Evolutionary conservation across 2,113 vertebrate species (phyloP).

Genomic region (cattle (Bos taurus)): DNA sequence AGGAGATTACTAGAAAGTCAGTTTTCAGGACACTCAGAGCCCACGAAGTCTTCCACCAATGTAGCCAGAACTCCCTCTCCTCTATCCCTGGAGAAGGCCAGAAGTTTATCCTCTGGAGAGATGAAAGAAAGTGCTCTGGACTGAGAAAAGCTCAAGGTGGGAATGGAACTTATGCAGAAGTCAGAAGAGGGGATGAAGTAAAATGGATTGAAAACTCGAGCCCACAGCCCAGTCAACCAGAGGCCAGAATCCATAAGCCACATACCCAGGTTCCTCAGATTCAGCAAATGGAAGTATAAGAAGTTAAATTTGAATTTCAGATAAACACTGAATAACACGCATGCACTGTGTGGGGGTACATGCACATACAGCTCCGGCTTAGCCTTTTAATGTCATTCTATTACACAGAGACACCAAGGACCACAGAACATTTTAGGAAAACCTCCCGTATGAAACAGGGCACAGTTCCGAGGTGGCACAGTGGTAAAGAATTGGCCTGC

Average conservation of each 20-base stretch:
- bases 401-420: background rate
- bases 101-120: background rate
- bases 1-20: background rate
- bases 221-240: background rate
- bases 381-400: background rate
- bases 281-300: background rate
- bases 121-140: background rate
- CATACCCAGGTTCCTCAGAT: background rate
- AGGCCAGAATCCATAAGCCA: background rate
- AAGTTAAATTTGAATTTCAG: background rate
- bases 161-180: background rate
- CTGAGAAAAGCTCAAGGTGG: background rate
- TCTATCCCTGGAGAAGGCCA: background rate
- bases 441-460: background rate
- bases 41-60: background rate
- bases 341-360: background rate
- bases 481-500: background rate
- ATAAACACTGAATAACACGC: background rate
- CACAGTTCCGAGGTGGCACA: background rate
- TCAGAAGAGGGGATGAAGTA: background rate
- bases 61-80: background rate
- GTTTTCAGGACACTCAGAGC: background rate
- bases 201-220: background rate
- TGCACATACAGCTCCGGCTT: background rate
- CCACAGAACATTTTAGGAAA: background rate